Percentiles rank a stretch among this genome's conserved stretches.
These are phyloP conservation scores for Microctenopoma steveboyesi DNA, from an alignment of 2,797 vertebrate species.

Conservation along the genomic window DNA sequence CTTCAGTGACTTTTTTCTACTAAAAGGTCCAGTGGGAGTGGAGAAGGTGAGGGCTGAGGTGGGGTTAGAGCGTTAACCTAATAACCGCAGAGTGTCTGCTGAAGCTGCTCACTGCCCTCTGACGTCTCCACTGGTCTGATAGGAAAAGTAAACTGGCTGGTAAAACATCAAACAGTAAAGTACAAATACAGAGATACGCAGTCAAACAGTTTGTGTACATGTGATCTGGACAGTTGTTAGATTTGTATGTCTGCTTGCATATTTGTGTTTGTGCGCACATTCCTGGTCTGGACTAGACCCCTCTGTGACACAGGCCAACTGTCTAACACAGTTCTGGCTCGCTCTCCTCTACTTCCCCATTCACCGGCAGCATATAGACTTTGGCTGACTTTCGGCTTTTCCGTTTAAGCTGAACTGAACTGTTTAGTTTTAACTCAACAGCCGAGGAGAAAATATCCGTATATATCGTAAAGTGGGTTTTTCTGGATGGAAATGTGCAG, in stretches of 20 bases:
- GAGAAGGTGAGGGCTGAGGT: background rate
- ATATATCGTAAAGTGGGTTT: background rate
- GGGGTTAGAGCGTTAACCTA: conserved; percentile 2
- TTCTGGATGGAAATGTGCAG: no score
- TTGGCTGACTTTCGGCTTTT: background rate
- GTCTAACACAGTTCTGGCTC: background rate
- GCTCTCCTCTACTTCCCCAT: conserved; percentile 2
- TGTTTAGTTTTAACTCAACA: background rate
- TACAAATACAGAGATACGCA: conserved; percentile 20
- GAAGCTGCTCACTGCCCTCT: conserved; percentile 11
- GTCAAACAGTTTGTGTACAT: conserved; percentile 20
- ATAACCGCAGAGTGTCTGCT: conserved; percentile 3
- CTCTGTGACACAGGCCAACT: background rate
- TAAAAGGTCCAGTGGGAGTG: background rate
- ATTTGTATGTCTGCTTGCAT: conserved; percentile 19
- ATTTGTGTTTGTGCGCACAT: conserved; percentile 15
- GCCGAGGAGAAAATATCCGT: background rate
- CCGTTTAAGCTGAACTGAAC: no score
- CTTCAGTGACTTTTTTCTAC: conserved; percentile 1
- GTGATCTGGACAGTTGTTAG: conserved; percentile 20
- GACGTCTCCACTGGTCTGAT: background rate
- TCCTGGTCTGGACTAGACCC: background rate
- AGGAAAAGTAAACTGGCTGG: conserved; percentile 20
- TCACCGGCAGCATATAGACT: background rate
- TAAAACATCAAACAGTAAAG: conserved; percentile 16